These are phyloP conservation scores for Pelagia noctiluca DNA, from an alignment of 30 jellyfish, hydroid and myxozoan species.

Conservation along the genomic window DNA sequence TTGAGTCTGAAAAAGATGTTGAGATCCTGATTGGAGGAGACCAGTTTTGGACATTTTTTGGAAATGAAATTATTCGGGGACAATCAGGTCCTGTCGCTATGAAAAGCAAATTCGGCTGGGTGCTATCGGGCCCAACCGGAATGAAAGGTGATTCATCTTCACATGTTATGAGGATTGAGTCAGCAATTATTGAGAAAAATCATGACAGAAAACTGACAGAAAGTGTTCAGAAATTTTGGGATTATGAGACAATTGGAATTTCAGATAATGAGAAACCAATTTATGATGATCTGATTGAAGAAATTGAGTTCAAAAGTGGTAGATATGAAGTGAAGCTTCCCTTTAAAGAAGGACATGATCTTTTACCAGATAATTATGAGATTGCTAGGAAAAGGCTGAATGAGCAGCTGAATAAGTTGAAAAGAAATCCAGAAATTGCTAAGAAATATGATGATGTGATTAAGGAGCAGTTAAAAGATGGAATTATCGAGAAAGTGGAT, in stretches of 20 bases:
- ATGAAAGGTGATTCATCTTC: neutral
- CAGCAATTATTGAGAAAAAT: neutral
- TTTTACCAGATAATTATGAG: constrained; percentile 22
- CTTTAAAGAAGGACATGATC: constrained; percentile 17
- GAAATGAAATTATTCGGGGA: constrained; percentile 2
- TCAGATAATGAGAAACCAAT: constrained; percentile 2
- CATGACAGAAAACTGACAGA: neutral
- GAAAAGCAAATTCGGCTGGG: constrained; percentile 14
- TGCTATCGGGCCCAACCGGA: constrained; percentile 24
- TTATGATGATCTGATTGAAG: constrained; percentile 19
- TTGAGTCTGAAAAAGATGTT: neutral
- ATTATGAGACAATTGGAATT: constrained; percentile 33
- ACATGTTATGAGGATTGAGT: constrained; percentile 26
- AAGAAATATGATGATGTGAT: neutral
- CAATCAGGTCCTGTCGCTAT: neutral
- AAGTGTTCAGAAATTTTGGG: constrained; percentile 4
- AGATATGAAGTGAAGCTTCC: constrained; percentile 38
- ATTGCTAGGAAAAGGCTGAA: neutral
- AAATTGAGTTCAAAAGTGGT: constrained; percentile 3
- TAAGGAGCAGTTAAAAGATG: constrained; percentile 34
- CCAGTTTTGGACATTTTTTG: constrained; percentile 13
- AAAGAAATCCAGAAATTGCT: constrained; percentile 31
- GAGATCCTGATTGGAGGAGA: constrained; percentile 21
- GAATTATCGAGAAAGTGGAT: constrained; percentile 23
- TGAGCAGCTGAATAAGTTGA: too few species aligned